Evolutionary conservation across 92 coral and sea anemone species (phyloP).

Genomic region (Desmophyllum pertusum): DNA sequence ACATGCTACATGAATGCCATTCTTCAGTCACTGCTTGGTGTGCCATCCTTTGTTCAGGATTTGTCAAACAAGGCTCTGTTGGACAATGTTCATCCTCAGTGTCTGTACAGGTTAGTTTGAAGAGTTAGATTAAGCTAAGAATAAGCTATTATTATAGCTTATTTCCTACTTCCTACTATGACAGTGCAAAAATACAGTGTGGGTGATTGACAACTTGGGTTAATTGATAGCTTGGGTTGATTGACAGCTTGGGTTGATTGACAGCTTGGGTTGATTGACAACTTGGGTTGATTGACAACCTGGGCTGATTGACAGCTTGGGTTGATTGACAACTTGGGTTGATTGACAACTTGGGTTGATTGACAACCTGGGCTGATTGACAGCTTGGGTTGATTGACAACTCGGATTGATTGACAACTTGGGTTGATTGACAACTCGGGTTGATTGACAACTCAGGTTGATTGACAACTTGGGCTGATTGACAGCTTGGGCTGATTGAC

Average conservation of each 20-base stretch:
- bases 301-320: not conserved
- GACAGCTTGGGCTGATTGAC: not conserved
- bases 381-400: not conserved
- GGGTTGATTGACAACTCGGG: not conserved
- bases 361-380: not conserved
- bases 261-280: too few relatives aligned
- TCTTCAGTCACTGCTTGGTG: constrained; percentile 88
- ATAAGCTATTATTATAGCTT: too few relatives aligned
- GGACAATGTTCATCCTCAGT: constrained; percentile 53
- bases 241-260: too few relatives aligned
- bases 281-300: not conserved
- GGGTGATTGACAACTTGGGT: not conserved
- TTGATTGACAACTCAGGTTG: not conserved
- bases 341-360: not conserved
- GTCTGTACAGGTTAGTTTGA: constrained; percentile 80
- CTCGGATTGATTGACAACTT: not conserved
- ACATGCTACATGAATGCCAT: constrained; percentile 99
- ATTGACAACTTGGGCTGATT: not conserved
- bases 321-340: not conserved
- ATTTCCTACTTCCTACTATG: not conserved
- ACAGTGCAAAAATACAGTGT: not conserved
- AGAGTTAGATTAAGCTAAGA: too few relatives aligned
- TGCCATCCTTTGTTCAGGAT: constrained; percentile 88
- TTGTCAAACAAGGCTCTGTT: constrained; percentile 70
- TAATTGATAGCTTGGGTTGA: too few relatives aligned